phyloP scores from a whole-genome alignment of 2,797 vertebrate genomes.

The Molossus molossus region DNA sequence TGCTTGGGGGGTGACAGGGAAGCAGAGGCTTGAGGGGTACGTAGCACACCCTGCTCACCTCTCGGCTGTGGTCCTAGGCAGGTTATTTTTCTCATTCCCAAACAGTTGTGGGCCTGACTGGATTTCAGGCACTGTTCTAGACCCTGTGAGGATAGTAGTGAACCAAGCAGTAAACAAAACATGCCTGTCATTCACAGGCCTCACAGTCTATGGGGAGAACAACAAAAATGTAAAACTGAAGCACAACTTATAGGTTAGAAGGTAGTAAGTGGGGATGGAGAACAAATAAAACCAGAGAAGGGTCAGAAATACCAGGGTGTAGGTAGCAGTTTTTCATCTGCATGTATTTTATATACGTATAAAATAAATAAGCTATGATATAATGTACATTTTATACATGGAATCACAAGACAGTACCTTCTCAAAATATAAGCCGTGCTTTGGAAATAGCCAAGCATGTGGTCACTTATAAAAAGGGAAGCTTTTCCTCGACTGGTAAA shows the following conservation, averaged over 20 bases:
- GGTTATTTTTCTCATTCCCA: background rate
- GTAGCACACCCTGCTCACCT: background rate
- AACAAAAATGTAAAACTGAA: background rate
- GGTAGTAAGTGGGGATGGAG: background rate
- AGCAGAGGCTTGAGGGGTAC: background rate
- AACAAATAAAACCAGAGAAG: background rate
- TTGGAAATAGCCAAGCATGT: background rate
- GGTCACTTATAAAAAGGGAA: background rate
- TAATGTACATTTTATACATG: background rate
- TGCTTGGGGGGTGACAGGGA: background rate
- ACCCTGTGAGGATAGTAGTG: background rate
- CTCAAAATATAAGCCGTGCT: background rate
- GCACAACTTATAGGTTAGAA: background rate
- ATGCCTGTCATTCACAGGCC: background rate
- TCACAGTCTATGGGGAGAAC: background rate
- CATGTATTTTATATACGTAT: background rate
- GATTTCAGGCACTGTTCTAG: background rate
- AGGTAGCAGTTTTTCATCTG: background rate
- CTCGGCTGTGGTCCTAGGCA: background rate
- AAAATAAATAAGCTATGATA: constrained; percentile 1
- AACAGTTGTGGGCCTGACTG: background rate
- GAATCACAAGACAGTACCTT: background rate
- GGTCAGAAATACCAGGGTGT: background rate
- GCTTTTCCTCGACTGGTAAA: background rate
- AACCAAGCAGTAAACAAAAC: background rate